A percentile compares a stretch with the other conserved stretches of the same genome.
Conservation (phyloP, 2,888 invertebrate genomes). For the Ptilodon capucinus region DNA sequence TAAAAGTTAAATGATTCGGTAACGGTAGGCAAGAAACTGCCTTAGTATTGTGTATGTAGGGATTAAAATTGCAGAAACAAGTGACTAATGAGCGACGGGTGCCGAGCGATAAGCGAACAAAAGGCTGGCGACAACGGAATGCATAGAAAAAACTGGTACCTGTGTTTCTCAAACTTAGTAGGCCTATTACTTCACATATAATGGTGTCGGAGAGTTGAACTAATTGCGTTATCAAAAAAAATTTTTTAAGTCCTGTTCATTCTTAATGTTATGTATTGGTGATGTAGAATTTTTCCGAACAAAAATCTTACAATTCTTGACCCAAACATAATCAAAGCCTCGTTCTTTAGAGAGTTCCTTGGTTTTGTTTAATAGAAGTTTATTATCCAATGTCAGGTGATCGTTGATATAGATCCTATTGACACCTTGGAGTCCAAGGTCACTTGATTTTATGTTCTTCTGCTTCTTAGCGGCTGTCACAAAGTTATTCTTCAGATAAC, state of each 20-base stretch:
- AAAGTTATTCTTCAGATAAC: no score
- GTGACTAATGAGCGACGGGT: neutral
- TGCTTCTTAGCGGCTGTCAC: no score
- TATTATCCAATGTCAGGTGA: slow-evolving; percentile 23
- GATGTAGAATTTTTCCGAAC: slow-evolving; percentile 13
- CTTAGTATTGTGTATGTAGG: neutral
- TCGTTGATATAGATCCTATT: slow-evolving; percentile 19
- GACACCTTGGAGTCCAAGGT: slow-evolving; percentile 13
- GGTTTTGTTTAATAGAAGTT: slow-evolving; percentile 20
- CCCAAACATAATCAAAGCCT: slow-evolving; percentile 15
- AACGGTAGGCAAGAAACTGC: neutral
- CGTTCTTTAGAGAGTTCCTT: slow-evolving; percentile 17
- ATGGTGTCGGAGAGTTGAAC: neutral
- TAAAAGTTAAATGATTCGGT: neutral
- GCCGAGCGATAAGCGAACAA: slow-evolving; percentile 7
- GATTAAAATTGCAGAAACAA: neutral
- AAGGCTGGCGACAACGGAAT: neutral
- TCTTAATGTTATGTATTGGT: slow-evolving; percentile 10
- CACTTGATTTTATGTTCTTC: no score
- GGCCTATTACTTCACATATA: neutral
- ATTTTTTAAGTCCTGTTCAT: slow-evolving; percentile 13
- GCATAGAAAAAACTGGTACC: neutral
- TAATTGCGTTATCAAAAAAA: neutral
- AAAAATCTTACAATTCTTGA: slow-evolving; percentile 17
- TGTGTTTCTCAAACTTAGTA: neutral